These are phyloP conservation scores for Spinus olivaceus DNA, from an alignment of 2,797 vertebrate species.

Conservation along the genomic window DNA sequence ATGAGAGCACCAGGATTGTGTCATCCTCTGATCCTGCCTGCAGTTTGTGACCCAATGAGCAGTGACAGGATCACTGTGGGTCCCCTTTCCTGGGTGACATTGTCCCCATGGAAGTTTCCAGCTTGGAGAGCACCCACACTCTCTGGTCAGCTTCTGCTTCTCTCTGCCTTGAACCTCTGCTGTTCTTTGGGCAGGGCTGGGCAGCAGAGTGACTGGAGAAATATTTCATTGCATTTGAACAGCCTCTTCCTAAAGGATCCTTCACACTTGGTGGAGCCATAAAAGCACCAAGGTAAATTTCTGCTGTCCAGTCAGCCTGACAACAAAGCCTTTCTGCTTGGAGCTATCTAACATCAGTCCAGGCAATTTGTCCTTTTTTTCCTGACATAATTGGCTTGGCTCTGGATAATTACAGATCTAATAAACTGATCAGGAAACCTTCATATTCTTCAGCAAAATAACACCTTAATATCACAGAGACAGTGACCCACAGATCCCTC, in stretches of 20 bases:
- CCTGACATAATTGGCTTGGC: neutral
- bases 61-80: fast-evolving
- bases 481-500: neutral
- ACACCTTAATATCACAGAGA: neutral
- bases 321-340: neutral
- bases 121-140: fast-evolving
- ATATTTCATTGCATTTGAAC: neutral
- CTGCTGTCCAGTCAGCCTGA: neutral
- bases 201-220: neutral
- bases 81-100: neutral
- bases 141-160: neutral
- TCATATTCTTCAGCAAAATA: neutral
- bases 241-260: neutral
- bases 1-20: neutral
- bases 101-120: neutral
- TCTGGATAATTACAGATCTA: constrained; percentile 21
- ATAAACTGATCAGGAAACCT: constrained; percentile 14
- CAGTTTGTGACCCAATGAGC: neutral
- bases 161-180: neutral
- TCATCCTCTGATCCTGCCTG: neutral
- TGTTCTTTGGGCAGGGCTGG: neutral
- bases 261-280: neutral
- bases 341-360: neutral
- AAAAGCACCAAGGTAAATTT: neutral
- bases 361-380: neutral